phyloP scores from a whole-genome alignment of 2,113 vertebrate genomes.

The Caranx ignobilis region DNA sequence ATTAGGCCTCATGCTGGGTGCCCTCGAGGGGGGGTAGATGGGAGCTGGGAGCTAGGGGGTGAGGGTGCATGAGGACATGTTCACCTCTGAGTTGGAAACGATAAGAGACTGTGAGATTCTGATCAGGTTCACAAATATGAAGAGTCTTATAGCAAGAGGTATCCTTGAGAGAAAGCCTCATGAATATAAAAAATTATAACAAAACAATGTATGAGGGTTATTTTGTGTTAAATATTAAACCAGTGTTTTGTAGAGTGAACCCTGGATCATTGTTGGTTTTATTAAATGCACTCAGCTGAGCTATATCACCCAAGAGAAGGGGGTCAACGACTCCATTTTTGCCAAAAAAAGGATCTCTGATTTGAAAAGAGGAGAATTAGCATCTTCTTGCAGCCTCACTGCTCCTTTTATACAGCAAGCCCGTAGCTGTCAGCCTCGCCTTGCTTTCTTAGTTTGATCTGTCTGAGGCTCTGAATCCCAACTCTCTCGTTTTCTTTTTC shows the following conservation, averaged over 20 bases:
- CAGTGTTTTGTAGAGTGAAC: slow-evolving; percentile 1
- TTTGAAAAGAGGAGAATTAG: slow-evolving; percentile 69
- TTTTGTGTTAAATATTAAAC: not conserved
- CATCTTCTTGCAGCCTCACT: slow-evolving; percentile 73
- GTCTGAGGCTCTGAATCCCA: slow-evolving; percentile 56
- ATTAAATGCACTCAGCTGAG: slow-evolving; percentile 32
- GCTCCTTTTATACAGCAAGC: slow-evolving; percentile 68
- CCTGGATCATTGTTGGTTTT: slow-evolving; percentile 9
- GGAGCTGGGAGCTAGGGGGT: not conserved
- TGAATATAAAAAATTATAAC: not conserved
- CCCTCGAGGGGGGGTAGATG: slow-evolving; percentile 17
- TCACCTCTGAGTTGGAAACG: slow-evolving; percentile 13
- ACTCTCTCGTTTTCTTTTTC: not conserved
- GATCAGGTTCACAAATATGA: slow-evolving; percentile 12
- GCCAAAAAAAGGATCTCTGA: slow-evolving; percentile 41
- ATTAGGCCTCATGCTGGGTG: slow-evolving; percentile 46
- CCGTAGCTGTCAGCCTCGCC: slow-evolving; percentile 62
- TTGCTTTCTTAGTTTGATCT: slow-evolving; percentile 66
- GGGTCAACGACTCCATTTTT: slow-evolving; percentile 28
- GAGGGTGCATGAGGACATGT: slow-evolving; percentile 23
- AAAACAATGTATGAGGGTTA: not conserved
- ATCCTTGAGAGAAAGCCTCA: not conserved
- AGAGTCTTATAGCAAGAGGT: not conserved
- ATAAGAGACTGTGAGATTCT: slow-evolving; percentile 28
- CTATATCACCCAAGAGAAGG: slow-evolving; percentile 22